Percentiles rank a stretch among this genome's conserved stretches.
Evolutionary conservation across 2,797 vertebrate genomes (phyloP).

Genomic region (Epinephelus awoara): DNA sequence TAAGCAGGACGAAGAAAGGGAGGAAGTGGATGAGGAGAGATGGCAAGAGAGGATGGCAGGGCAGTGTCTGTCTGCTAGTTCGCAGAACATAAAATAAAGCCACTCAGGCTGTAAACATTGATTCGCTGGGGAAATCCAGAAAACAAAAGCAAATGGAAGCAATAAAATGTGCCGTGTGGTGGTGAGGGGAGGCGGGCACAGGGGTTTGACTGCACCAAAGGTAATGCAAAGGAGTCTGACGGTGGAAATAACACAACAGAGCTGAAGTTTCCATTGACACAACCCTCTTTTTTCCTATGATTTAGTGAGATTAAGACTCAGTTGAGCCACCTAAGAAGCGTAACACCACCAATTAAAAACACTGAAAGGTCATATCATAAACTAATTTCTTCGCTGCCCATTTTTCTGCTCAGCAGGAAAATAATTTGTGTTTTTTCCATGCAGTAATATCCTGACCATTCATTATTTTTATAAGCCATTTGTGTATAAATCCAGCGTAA

Average conservation of each 20-base stretch:
- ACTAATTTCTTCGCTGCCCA: background rate
- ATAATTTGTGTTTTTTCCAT: background rate
- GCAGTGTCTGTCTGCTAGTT: conserved; percentile 44
- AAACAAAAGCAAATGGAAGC: conserved; percentile 77
- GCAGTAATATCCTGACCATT: conserved; percentile 12
- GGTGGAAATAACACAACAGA: conserved; percentile 22
- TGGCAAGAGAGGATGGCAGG: conserved; percentile 26
- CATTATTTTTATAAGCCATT: conserved; percentile 14
- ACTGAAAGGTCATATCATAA: conserved; percentile 27
- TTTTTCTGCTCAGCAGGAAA: conserved; percentile 3
- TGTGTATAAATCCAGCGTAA: conserved; percentile 13
- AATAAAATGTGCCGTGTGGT: conserved; percentile 57
- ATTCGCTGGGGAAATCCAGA: conserved; percentile 64
- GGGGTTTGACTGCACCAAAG: conserved; percentile 40
- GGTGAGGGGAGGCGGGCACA: background rate
- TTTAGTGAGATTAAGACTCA: conserved; percentile 11
- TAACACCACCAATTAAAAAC: background rate
- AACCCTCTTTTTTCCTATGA: background rate
- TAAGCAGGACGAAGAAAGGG: background rate
- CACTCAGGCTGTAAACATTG: conserved; percentile 70
- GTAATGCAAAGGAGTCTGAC: conserved; percentile 49
- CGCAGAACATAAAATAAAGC: conserved; percentile 60
- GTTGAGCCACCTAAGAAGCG: conserved; percentile 3
- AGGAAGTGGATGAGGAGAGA: conserved; percentile 12
- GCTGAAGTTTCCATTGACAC: conserved; percentile 46